phyloP scores from a whole-genome alignment of 2,113 vertebrate species.

The Chitala chitala region DNA sequence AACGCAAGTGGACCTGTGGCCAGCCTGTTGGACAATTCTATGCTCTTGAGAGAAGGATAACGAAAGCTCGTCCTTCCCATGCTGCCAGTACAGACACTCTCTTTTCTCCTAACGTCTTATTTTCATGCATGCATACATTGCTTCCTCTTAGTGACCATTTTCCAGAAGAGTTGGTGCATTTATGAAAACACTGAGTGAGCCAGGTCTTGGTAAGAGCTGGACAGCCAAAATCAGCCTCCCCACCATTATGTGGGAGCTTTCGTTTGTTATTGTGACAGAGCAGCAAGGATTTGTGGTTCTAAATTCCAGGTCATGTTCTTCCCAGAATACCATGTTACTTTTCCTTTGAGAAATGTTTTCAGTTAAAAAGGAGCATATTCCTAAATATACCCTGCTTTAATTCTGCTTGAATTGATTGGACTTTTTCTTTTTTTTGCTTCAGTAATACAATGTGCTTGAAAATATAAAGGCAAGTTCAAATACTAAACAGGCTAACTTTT shows the following conservation, averaged over 20 bases:
- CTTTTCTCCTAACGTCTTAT: too few species aligned
- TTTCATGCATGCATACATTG: too few species aligned
- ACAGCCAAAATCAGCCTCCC: background rate
- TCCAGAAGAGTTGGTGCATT: background rate
- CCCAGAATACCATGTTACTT: background rate
- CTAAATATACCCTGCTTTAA: constrained; percentile 35
- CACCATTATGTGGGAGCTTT: too few species aligned
- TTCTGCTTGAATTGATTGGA: constrained; percentile 30
- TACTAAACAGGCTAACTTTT: constrained; percentile 28
- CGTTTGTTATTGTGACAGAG: too few species aligned
- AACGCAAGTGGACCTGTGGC: too few species aligned
- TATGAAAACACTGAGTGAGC: background rate
- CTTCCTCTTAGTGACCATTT: too few species aligned
- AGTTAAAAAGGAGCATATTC: background rate
- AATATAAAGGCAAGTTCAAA: constrained; percentile 48
- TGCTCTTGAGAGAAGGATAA: too few species aligned
- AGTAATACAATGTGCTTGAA: constrained; percentile 46
- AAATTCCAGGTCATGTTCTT: background rate
- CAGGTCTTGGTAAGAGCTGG: background rate
- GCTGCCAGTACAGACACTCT: too few species aligned
- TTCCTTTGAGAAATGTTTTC: background rate
- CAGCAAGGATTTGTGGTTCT: background rate
- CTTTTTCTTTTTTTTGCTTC: constrained; percentile 32
- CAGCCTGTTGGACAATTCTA: too few species aligned
- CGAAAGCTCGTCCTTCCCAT: too few species aligned